Evolutionary conservation across 1,140 invertebrate species (phyloP), one percentile per base, ranked within the genome.

Genomic region (Drosophila mojavensis): DNA sequence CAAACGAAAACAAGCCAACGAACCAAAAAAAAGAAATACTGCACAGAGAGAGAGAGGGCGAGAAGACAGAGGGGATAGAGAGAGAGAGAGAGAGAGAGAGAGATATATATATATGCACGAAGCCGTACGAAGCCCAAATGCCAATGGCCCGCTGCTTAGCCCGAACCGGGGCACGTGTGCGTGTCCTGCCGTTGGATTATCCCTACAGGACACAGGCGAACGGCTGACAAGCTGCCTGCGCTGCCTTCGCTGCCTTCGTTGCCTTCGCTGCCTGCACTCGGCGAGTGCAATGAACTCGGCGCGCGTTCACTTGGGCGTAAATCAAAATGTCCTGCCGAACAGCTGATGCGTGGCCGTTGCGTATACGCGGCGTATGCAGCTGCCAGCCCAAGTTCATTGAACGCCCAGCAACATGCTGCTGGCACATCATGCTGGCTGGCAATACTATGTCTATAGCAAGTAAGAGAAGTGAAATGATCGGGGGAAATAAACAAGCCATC

Each of bases 211-310:
- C 56, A 26, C 54, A 53, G 55, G 36, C 61, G 45, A 65, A 28
- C 41, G 60, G 55, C 50, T 55, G 63, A 43, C 63, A 26, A 26
- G 36, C 28, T 72, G 60, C 28, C 28, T 30, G 3, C 28, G 28
- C 28, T 30, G 28, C 5, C 28, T 5, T 3, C 26, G 5, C 30
- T 33, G 30, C 30, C 30, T 33, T 33, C 30, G 41, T 43, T 33
- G 30, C 30, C 30, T 33, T 36, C 33, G 60, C 36, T 33, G 48
- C 33, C 69, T 54, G 55, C 63, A 39, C 9, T 41, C 33, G 33
- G 33, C 47, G 79, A 77, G 83, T 83, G 79, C 83, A 88, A 82
- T 86, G 83, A 86, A 86, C 83, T 79, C 68, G 45, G 30, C 30
- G 58, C 63, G 71, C 43, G 66, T 58, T 79, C 59, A 70, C 58